Percentiles rank a stretch among this genome's conserved stretches.
Evolutionary conservation across 2,888 invertebrate species (phyloP).

Genomic region (Melieria picta): DNA sequence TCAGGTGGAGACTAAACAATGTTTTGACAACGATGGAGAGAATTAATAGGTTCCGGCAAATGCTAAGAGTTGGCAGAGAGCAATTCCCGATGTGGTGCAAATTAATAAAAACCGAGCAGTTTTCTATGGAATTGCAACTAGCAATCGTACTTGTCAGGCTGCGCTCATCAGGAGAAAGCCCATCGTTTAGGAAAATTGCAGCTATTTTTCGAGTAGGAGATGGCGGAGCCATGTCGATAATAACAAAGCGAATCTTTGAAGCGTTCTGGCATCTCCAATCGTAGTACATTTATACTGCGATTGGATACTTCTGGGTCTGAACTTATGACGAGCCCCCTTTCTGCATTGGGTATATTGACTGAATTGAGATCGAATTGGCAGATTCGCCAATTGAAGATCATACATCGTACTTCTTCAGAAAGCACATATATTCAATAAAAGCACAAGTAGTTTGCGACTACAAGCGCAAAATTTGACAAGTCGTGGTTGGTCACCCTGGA

Average conservation of each 20-base stretch:
- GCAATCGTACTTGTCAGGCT: slow-evolving; percentile 1
- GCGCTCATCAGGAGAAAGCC: slow-evolving; percentile 9
- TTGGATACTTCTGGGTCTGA: neutral
- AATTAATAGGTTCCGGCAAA: neutral
- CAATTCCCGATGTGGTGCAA: neutral
- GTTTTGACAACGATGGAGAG: slow-evolving; percentile 5
- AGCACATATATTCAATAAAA: slow-evolving; percentile 33
- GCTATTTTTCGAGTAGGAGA: slow-evolving; percentile 34
- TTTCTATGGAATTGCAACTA: slow-evolving; percentile 18
- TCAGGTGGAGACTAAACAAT: neutral
- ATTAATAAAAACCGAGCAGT: slow-evolving; percentile 1
- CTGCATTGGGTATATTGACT: slow-evolving; percentile 40
- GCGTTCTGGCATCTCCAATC: slow-evolving; percentile 22
- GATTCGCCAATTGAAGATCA: slow-evolving; percentile 28
- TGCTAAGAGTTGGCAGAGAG: slow-evolving; percentile 8
- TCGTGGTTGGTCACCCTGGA: slow-evolving; percentile 25
- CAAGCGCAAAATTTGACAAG: slow-evolving; percentile 27
- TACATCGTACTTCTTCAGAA: slow-evolving; percentile 26
- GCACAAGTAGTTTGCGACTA: slow-evolving; percentile 32
- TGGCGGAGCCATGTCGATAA: slow-evolving; percentile 20
- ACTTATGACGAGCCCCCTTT: slow-evolving; percentile 31
- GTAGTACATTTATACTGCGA: slow-evolving; percentile 19
- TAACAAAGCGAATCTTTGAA: slow-evolving; percentile 34
- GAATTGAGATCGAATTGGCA: slow-evolving; percentile 33
- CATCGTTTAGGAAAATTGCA: slow-evolving; percentile 23